Evolutionary conservation across 1,140 invertebrate genomes (phyloP).

Genomic region (Prorops nasuta): DNA sequence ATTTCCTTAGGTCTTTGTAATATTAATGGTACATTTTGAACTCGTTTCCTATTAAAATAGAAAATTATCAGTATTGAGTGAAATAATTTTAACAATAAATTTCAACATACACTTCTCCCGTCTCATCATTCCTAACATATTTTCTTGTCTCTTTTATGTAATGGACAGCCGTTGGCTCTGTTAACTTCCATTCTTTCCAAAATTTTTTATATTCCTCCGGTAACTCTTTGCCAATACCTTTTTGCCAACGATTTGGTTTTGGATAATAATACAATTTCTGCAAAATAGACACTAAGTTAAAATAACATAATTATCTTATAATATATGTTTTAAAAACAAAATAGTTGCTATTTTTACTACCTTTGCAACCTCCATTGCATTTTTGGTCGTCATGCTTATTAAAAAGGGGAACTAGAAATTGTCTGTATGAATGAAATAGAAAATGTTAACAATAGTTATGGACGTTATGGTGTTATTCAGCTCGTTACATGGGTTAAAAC

Average conservation of each 20-base stretch:
- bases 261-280: constrained; percentile 36
- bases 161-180: constrained; percentile 78
- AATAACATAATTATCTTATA: too few relatives aligned
- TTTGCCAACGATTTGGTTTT: constrained; percentile 55
- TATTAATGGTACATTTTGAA: constrained; percentile 79
- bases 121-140: constrained; percentile 71
- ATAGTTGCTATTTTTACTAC: too few relatives aligned
- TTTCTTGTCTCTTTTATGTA: constrained; percentile 74
- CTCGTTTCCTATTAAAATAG: constrained; percentile 13
- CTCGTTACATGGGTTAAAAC: too few relatives aligned
- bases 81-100: constrained; percentile 12
- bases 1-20: constrained; percentile 77
- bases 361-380: too few relatives aligned
- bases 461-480: too few relatives aligned
- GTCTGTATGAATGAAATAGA: too few relatives aligned
- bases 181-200: constrained; percentile 79
- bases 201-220: constrained; percentile 87
- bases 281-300: too few relatives aligned
- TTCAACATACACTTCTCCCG: constrained; percentile 65
- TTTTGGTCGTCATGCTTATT: too few relatives aligned
- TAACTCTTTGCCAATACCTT: constrained; percentile 65
- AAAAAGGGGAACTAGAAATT: too few relatives aligned
- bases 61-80: constrained; percentile 8
- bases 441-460: too few relatives aligned
- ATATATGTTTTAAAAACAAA: too few relatives aligned